phyloP scores from a whole-genome alignment of 2,113 vertebrate species.

The Anser cygnoides region DNA sequence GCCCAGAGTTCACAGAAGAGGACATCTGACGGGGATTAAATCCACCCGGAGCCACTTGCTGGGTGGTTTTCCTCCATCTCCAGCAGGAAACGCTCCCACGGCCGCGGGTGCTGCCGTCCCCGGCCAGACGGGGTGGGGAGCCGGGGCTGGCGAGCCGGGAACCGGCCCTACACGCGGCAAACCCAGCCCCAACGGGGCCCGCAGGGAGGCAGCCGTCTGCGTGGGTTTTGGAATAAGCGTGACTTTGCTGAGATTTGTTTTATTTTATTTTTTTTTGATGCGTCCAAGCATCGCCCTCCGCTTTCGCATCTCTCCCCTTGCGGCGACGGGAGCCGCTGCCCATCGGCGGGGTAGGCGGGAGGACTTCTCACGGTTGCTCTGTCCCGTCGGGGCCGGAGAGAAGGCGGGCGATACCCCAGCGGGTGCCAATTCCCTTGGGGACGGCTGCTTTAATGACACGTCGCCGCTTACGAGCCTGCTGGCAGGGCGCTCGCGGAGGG shows the following conservation, averaged over 20 bases:
- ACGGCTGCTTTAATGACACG: background rate
- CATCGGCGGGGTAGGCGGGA: background rate
- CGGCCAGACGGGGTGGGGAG: background rate
- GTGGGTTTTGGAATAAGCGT: background rate
- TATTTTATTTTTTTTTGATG: constrained; percentile 24
- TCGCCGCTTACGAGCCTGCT: constrained; percentile 6
- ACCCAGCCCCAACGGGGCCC: background rate
- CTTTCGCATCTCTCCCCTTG: background rate
- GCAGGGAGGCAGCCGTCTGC: background rate
- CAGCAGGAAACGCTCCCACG: background rate
- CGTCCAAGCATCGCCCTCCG: background rate
- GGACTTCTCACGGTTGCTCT: background rate
- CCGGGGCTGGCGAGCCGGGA: background rate
- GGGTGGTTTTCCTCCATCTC: background rate
- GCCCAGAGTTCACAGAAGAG: background rate
- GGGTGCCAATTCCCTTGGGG: background rate
- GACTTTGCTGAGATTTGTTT: background rate
- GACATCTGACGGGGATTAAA: background rate
- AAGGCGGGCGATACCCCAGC: background rate
- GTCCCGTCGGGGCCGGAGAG: background rate
- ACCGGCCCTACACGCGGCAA: background rate
- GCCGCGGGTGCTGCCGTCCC: background rate
- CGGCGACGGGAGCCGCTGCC: background rate
- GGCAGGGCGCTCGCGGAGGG: background rate
- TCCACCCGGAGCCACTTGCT: constrained; percentile 14